These are phyloP conservation scores for Xestia ashworthii DNA, from an alignment of 2,888 invertebrate genomes.

Conservation along the genomic window DNA sequence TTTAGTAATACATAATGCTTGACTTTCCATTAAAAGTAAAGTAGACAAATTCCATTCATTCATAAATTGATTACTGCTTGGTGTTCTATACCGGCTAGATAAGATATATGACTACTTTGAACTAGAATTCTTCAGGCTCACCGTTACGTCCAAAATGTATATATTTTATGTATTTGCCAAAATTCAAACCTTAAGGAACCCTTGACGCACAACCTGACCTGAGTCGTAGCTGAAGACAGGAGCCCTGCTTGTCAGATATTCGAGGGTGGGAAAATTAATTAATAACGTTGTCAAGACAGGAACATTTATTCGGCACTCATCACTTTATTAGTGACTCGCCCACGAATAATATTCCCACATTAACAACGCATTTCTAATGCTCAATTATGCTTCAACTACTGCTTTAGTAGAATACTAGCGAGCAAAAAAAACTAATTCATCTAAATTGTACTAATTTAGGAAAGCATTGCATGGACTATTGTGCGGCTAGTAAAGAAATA, in stretches of 20 bases:
- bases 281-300: conserved; percentile 75
- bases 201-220: conserved; percentile 30
- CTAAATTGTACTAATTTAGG: conserved; percentile 78
- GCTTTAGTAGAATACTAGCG: conserved; percentile 75
- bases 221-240: conserved; percentile 88
- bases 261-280: conserved; percentile 75
- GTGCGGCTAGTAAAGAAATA: conserved; percentile 80
- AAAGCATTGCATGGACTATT: conserved; percentile 85
- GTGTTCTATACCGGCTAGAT: neutral
- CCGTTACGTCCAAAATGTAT: conserved; percentile 17
- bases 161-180: conserved; percentile 3
- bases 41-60: conserved; percentile 23
- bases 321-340: conserved; percentile 51
- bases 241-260: conserved; percentile 88
- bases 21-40: neutral
- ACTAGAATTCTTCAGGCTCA: conserved; percentile 27
- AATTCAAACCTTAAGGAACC: conserved; percentile 35
- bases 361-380: conserved; percentile 85
- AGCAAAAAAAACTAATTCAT: conserved; percentile 81
- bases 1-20: conserved; percentile 6
- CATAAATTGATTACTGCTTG: neutral
- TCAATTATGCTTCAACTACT: conserved; percentile 81
- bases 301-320: conserved; percentile 62
- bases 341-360: conserved; percentile 73
- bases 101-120: conserved; percentile 3